Evolutionary conservation across 2,113 vertebrate species (phyloP).

Genomic region (Esox niger): DNA sequence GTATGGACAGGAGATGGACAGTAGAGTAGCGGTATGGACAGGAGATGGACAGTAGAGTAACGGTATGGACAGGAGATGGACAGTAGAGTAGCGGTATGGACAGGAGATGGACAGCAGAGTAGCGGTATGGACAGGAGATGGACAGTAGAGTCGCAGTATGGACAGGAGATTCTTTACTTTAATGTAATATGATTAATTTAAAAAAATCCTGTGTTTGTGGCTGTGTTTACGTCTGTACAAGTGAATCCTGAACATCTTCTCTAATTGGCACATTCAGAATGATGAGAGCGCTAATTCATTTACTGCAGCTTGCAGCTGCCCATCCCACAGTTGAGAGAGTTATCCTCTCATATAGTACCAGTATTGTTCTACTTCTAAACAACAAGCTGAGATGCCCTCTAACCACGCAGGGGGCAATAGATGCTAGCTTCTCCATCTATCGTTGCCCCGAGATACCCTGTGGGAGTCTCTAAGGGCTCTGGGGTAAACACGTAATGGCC

Average conservation of each 20-base stretch:
- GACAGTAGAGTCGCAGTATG: no score
- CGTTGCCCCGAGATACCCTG: slow-evolving; percentile 45
- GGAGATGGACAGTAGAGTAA: no score
- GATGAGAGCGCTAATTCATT: background rate
- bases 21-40: no score
- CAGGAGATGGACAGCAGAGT: no score
- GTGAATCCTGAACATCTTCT: background rate
- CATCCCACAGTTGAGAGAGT: slow-evolving; percentile 10
- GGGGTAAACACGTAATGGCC: slow-evolving; percentile 36
- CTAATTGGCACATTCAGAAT: background rate
- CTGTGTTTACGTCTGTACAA: slow-evolving; percentile 18
- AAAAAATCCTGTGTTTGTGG: no score
- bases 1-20: no score
- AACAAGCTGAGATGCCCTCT: slow-evolving; percentile 23
- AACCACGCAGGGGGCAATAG: slow-evolving; percentile 12
- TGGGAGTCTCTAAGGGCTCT: slow-evolving; percentile 24
- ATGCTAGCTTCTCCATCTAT: slow-evolving; percentile 27
- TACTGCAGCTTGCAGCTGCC: slow-evolving; percentile 41
- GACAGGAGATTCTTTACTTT: no score
- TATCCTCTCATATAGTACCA: slow-evolving; percentile 14
- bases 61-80: no score
- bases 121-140: no score
- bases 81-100: no score
- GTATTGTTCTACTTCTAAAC: slow-evolving; percentile 11
- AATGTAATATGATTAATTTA: no score